These are phyloP conservation scores for Pycnomerus fuliginosus DNA, from an alignment of 2,888 invertebrate species.

Conservation along the genomic window DNA sequence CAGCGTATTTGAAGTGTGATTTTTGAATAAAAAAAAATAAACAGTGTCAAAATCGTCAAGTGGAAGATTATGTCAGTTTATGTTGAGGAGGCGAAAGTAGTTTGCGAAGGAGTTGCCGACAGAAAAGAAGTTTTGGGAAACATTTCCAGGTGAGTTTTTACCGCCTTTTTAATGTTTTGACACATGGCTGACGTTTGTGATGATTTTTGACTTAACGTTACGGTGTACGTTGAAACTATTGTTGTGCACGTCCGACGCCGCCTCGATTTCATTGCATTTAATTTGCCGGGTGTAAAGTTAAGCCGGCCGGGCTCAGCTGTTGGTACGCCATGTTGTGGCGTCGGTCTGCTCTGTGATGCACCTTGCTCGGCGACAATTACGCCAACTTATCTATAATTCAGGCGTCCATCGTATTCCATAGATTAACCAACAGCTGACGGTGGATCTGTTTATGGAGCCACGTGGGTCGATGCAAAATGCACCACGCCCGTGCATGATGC, in stretches of 20 bases:
- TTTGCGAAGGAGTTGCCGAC: constrained; percentile 57
- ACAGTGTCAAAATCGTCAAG: constrained; percentile 31
- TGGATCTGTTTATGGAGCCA: constrained; percentile 22
- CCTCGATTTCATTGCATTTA: constrained; percentile 6
- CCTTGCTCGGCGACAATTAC: constrained; percentile 8
- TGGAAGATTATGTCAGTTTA: constrained; percentile 57
- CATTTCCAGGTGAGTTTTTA: constrained; percentile 54
- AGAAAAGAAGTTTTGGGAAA: constrained; percentile 53
- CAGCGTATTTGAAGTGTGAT: constrained; percentile 40
- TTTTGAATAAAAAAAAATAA: constrained; percentile 36
- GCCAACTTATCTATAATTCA: constrained; percentile 14
- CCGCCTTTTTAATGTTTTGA: constrained; percentile 35
- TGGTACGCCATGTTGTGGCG: constrained; percentile 38
- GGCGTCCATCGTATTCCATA: constrained; percentile 12
- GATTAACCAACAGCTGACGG: constrained; percentile 29
- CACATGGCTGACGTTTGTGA: constrained; percentile 51
- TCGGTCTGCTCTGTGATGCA: constrained; percentile 13
- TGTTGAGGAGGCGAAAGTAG: constrained; percentile 55
- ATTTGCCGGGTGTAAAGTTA: constrained; percentile 23
- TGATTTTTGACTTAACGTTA: too few relatives aligned
- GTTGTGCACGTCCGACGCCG: constrained; percentile 7
- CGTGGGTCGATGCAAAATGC: constrained; percentile 15
- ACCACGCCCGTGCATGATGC: constrained; percentile 10
- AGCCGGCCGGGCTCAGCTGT: constrained; percentile 35
- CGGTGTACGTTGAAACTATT: too few relatives aligned